These are phyloP conservation scores for Ditula angustiorana DNA, from an alignment of 2,888 invertebrate genomes.

Conservation along the genomic window DNA sequence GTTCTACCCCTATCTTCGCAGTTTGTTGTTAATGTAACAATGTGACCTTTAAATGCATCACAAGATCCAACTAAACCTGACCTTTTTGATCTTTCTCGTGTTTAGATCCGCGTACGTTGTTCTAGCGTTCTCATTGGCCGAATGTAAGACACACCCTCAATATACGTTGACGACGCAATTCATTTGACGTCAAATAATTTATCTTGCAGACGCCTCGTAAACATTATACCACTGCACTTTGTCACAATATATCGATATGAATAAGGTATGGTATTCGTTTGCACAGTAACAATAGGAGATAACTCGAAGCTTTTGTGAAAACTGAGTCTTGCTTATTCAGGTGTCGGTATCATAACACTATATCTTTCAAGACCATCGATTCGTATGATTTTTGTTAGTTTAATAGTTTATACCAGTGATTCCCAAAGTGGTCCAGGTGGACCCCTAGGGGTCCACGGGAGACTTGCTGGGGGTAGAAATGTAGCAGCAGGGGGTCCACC, in stretches of 20 bases:
- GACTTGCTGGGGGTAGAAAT: too few relatives aligned
- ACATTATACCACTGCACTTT: not conserved
- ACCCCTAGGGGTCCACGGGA: too few relatives aligned
- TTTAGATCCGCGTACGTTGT: not conserved
- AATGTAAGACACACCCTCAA: conserved; percentile 3
- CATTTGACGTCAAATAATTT: conserved; percentile 1
- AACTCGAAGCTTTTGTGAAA: not conserved
- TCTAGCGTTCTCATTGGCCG: conserved; percentile 7
- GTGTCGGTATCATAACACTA: not conserved
- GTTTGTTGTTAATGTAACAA: not conserved
- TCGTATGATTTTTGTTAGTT: too few relatives aligned
- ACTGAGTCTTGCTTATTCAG: not conserved
- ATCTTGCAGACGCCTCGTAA: not conserved
- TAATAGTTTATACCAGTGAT: too few relatives aligned
- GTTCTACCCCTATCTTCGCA: not conserved
- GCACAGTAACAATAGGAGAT: too few relatives aligned
- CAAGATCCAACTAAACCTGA: not conserved
- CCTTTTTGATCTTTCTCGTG: not conserved
- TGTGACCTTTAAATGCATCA: not conserved
- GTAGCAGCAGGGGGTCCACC: too few relatives aligned
- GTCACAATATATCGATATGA: conserved; percentile 3
- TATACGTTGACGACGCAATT: conserved; percentile 1
- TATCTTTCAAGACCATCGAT: too few relatives aligned
- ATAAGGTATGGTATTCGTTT: not conserved
- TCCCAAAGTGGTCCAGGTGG: too few relatives aligned